A percentile compares a stretch with the other conserved stretches of the same genome.
Conservation (phyloP, 2,797 vertebrate genomes). For the Microchirus variegatus region DNA sequence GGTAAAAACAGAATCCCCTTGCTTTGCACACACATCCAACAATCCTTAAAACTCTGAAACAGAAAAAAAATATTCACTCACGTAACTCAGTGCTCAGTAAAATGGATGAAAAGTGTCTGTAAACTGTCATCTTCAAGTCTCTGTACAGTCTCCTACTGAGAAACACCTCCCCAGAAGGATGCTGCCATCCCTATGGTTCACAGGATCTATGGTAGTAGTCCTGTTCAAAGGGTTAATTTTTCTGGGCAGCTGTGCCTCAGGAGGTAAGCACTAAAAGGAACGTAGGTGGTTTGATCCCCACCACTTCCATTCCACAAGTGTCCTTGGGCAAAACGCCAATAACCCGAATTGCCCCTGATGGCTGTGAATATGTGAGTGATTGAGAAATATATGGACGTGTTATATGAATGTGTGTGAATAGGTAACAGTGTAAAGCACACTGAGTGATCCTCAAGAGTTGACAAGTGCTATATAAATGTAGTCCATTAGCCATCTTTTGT, state of each 20-base stretch:
- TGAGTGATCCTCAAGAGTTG: not conserved
- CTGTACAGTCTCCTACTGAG: not conserved
- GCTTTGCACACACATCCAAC: not conserved
- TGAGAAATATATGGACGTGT: not conserved
- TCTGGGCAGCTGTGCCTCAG: not conserved
- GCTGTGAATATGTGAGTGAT: not conserved
- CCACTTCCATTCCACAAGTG: not conserved
- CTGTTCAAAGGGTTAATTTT: not conserved
- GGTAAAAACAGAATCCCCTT: too few relatives aligned
- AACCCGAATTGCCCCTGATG: not conserved
- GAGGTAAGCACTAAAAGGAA: not conserved
- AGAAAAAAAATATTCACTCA: not conserved
- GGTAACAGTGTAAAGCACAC: not conserved
- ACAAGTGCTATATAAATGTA: not conserved
- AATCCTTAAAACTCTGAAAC: not conserved
- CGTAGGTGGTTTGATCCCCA: not conserved
- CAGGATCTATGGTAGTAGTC: not conserved
- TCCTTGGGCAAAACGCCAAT: not conserved
- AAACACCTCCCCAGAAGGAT: not conserved
- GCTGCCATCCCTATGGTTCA: not conserved
- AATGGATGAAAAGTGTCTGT: not conserved
- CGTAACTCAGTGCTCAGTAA: not conserved
- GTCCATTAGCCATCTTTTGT: not conserved
- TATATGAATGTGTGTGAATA: not conserved
- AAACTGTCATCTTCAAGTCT: slow-evolving; percentile 2